These are phyloP conservation scores for Drymonia ruficornis DNA, from an alignment of 2,888 invertebrate species.

Conservation along the genomic window DNA sequence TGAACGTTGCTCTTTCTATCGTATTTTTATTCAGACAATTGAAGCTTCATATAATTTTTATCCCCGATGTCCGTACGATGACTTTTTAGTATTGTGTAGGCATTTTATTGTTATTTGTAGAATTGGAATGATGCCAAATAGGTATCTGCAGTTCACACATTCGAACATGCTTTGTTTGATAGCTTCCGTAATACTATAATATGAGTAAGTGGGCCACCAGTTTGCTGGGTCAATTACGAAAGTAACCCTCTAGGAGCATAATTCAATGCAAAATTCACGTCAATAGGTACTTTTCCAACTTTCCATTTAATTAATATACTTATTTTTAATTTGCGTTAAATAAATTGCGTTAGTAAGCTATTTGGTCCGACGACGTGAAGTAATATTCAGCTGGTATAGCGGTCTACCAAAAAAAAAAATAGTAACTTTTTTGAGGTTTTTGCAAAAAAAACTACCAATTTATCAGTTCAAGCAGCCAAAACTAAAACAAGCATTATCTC, in stretches of 20 bases:
- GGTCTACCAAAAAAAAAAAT: no score
- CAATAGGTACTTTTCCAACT: no score
- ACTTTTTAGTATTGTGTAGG: slow-evolving; percentile 36
- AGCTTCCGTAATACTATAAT: slow-evolving; percentile 4
- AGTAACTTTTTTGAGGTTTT: no score
- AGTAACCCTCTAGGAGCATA: slow-evolving; percentile 8
- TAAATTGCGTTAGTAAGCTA: no score
- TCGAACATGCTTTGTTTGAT: slow-evolving; percentile 17
- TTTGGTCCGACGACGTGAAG: no score
- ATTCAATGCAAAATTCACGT: background rate
- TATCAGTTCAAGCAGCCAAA: no score
- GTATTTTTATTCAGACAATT: background rate
- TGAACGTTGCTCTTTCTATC: background rate
- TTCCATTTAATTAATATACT: no score
- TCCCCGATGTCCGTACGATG: slow-evolving; percentile 21
- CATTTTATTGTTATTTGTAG: slow-evolving; percentile 33
- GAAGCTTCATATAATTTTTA: slow-evolving; percentile 14
- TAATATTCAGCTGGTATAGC: no score
- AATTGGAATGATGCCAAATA: slow-evolving; percentile 37
- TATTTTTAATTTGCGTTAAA: no score
- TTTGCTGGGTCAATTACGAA: background rate
- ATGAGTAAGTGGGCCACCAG: background rate
- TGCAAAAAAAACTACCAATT: no score
- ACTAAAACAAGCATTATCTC: no score
- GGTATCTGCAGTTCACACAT: slow-evolving; percentile 23